Base-by-base conservation (phyloP, 2,797 vertebrate genomes). In the Paramormyrops hopkinsi region DNA sequence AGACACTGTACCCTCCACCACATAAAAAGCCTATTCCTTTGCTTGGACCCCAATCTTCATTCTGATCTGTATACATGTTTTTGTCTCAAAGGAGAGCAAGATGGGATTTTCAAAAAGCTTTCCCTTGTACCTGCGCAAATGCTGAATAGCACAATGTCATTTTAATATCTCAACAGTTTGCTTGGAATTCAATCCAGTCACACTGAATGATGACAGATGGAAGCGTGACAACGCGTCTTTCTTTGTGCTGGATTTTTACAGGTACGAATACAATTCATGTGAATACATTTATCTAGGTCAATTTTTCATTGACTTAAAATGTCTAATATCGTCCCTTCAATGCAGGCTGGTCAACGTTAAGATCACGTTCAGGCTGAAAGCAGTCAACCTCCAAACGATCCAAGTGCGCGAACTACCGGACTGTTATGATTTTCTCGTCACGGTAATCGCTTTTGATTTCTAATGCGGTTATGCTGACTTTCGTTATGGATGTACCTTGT, bases 311-410 rank as follows among this genome's bases (percentile, higher is more conserved):
- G 73, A n/a, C 5, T 53, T 25, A n/a, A 56, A 46, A 56, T 11
- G 48, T 87, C 14, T 56, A 54, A 84, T 48, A 5, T 50, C n/a
- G 3, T 50, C 44, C 89, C 3, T 93, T 85, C 33, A 89, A 82
- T 53, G 37, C 91, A 99, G 98, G 92, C 97, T 99, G 29, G 93
- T 99, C 89, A 93, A 97, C 89, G 90, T 99, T 87, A 96, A 97
- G 92, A 94, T 99, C 89, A 96, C 94, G 29, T 99, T 99, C 93
- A 95, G 94, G 90, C 94, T 99, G 90, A 97, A 97, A 92, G 98
- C 98, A 89, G 97, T 99, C 92, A 98, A 99, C 92, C 95, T 99
- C 0, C 98, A 99, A 93, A 98, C 97, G 0, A 95, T 99, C 91
- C 96, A 96, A 69, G 95, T 96, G 2, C 96, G 95, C 5, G 98